These are phyloP conservation scores for Tetanocera ferruginea DNA, from an alignment of 2,888 invertebrate genomes.

Conservation along the genomic window DNA sequence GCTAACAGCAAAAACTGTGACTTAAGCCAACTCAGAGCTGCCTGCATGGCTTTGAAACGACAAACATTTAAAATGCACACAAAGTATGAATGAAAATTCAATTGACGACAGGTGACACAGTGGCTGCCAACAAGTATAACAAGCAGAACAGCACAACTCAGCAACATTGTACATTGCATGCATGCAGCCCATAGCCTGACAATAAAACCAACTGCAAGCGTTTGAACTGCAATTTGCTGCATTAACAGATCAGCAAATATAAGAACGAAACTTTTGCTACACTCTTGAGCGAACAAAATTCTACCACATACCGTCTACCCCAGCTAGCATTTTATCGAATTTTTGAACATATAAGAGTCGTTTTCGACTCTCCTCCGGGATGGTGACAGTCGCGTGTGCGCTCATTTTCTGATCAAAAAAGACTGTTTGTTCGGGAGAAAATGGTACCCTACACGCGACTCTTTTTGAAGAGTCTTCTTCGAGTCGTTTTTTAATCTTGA, in stretches of 20 bases:
- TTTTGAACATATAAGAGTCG: no score
- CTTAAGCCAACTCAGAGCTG: not conserved
- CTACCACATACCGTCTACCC: not conserved
- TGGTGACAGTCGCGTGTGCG: no score
- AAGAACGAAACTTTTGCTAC: not conserved
- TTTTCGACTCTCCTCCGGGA: no score
- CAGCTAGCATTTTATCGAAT: no score
- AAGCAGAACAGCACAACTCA: not conserved
- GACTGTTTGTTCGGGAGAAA: no score
- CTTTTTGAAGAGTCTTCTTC: no score
- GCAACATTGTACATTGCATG: no score
- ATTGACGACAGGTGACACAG: conserved; percentile 29
- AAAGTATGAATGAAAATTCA: conserved; percentile 1
- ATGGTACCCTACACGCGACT: no score
- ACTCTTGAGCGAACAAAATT: not conserved
- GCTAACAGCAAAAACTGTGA: not conserved
- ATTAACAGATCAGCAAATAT: no score
- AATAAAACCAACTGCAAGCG: not conserved
- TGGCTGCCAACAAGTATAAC: not conserved
- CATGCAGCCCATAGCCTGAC: not conserved
- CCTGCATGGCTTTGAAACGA: not conserved
- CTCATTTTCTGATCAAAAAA: no score
- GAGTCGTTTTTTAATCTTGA: no score
- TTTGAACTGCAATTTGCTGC: not conserved
- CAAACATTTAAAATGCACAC: not conserved